These are phyloP conservation scores for Erithacus rubecula DNA, from an alignment of 2,797 vertebrate genomes.

Conservation along the genomic window DNA sequence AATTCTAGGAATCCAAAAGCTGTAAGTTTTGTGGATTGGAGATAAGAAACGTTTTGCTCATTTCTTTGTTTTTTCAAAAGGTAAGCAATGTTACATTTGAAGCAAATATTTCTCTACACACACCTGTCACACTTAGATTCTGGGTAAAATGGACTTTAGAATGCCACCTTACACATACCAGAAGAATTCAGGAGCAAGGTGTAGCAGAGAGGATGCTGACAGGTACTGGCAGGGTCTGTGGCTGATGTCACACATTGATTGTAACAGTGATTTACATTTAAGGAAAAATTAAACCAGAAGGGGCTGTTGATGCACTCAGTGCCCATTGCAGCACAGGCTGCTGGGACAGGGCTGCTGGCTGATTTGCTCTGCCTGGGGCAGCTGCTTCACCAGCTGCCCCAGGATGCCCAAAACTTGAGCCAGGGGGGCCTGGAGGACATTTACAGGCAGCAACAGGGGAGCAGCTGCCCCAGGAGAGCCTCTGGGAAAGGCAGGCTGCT, in stretches of 20 bases:
- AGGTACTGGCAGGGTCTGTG: not conserved
- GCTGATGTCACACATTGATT: not conserved
- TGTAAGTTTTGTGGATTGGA: not conserved
- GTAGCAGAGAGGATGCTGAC: not conserved
- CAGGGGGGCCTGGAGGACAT: not conserved
- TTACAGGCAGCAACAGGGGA: not conserved
- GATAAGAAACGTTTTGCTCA: not conserved
- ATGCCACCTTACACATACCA: accelerated
- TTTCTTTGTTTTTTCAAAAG: not conserved
- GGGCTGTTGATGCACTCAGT: not conserved
- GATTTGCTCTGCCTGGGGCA: not conserved
- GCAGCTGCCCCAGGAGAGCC: accelerated
- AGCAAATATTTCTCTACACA: not conserved
- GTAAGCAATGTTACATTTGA: not conserved
- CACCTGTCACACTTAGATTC: too few relatives aligned
- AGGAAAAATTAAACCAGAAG: not conserved
- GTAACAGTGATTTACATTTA: not conserved
- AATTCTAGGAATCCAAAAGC: not conserved
- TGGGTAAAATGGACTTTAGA: not conserved
- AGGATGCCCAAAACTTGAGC: not conserved
- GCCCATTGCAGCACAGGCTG: not conserved
- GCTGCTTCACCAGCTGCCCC: accelerated
- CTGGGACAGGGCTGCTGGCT: not conserved
- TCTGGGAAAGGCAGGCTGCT: not conserved
- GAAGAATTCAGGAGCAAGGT: not conserved